phyloP scores from a whole-genome alignment of 2,888 invertebrate genomes.

The Nasonovia ribisnigri region DNA sequence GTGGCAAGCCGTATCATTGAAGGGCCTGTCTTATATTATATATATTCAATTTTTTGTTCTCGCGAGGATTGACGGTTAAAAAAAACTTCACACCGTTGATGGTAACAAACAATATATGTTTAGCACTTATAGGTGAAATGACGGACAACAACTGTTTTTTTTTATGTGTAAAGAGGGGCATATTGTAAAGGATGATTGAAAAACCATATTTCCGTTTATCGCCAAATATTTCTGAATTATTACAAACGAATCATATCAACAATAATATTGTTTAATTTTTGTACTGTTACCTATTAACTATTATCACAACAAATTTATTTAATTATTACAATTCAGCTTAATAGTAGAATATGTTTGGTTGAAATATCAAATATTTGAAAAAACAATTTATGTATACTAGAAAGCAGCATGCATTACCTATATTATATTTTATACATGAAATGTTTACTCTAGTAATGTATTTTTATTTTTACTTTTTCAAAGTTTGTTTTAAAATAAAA shows the following conservation, averaged over 20 bases:
- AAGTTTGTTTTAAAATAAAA: too few species aligned
- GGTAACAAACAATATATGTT: conserved; percentile 5
- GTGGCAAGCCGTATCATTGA: not conserved
- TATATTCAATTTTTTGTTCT: not conserved
- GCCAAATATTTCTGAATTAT: not conserved
- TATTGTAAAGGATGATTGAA: not conserved
- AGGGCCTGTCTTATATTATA: conserved; percentile 35
- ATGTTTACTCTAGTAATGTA: too few species aligned
- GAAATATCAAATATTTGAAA: too few species aligned
- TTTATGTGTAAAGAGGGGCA: not conserved
- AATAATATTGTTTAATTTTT: not conserved
- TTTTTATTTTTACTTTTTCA: too few species aligned
- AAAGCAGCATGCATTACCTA: too few species aligned
- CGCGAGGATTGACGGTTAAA: conserved; percentile 39
- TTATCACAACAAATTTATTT: too few species aligned
- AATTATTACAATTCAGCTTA: too few species aligned
- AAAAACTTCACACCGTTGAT: conserved; percentile 39
- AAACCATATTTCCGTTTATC: not conserved
- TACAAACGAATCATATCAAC: not conserved
- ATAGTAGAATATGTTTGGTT: not conserved
- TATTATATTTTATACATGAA: too few species aligned
- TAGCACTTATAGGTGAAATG: not conserved
- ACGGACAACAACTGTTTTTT: not conserved
- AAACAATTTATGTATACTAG: too few species aligned
- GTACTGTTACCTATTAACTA: too few species aligned